Evolutionary conservation across 2,888 invertebrate species (phyloP), one percentile per base, ranked within the genome.

Genomic region (Teleiodes luculella): DNA sequence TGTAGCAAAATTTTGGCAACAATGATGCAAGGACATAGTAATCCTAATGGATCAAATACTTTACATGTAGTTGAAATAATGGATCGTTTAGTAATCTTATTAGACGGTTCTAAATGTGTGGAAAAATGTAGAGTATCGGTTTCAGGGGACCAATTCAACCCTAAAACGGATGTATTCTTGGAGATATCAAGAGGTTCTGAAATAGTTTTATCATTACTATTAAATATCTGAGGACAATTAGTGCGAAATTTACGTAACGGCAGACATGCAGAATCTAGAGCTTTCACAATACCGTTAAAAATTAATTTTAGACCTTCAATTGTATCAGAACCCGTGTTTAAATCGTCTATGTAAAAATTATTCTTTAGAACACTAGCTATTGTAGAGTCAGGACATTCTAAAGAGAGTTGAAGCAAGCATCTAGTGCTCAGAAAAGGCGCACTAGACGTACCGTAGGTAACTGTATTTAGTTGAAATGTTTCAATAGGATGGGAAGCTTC

Each of bases 381-480:
- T 0, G 20, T 6, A 8, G 7, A 7, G 46, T 68, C 61, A 1
- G 14, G 1, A 46, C 58, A 60, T 36, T 67, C 64, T 0, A 36
- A 7, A 0, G 58, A 53, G 7, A 67, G 49, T 33, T 65, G 60
- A 3, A 49, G 0, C 0, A 64, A 20, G 33, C 61, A 64, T 14
- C 64, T 54, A 0, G 60, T 64, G 24, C 60, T 61, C 3, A 61
- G 14, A 30, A 54, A 52, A 8, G 10, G 59, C 0, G 58, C 56
- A 1, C 53, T 53, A 5, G 59, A 57, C 7, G 64, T 68, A 0
- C 75, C 67, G 43, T 74, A 74, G 4, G 67, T 73, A 11, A 74
- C 67, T 1, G 65, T 67, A 20, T 63, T 62, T 0, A 68, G 24
- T 24, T 62, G 53, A 41, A 58, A 65, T 2, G 56, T 54, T 30